Evolutionary conservation across 1,140 invertebrate genomes (phyloP).

Genomic region (Brachionus calyciflorus): DNA sequence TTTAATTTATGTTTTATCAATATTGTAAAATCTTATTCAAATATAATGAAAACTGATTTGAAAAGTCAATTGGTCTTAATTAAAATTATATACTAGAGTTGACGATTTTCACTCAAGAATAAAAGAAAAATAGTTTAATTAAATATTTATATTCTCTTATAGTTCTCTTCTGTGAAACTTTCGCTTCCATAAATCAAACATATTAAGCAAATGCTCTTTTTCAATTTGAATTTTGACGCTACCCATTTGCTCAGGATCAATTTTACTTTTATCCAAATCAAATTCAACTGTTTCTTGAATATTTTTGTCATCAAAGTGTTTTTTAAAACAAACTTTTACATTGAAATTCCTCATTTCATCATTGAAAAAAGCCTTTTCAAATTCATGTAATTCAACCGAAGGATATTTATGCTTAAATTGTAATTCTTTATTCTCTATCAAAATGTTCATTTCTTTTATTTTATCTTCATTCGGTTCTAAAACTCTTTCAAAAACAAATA

Average conservation of each 20-base stretch:
- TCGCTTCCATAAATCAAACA: constrained; percentile 12
- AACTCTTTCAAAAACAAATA: constrained; percentile 17
- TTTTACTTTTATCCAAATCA: neutral
- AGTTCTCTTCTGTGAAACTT: neutral
- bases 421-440: neutral
- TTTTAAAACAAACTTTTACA: neutral
- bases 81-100: too few species aligned
- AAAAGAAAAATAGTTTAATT: too few species aligned
- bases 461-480: neutral
- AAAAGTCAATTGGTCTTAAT: too few species aligned
- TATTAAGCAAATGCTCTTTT: neutral
- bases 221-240: neutral
- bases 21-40: too few species aligned
- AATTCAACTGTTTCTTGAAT: neutral
- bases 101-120: too few species aligned
- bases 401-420: neutral
- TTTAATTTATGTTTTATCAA: too few species aligned
- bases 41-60: too few species aligned
- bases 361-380: constrained; percentile 16
- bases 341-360: neutral
- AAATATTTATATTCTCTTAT: too few species aligned
- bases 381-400: neutral
- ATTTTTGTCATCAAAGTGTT: neutral
- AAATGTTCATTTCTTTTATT: neutral
- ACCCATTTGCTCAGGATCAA: neutral